Evolutionary conservation across 1,140 invertebrate species (phyloP).

Genomic region (Lithobius niger): DNA sequence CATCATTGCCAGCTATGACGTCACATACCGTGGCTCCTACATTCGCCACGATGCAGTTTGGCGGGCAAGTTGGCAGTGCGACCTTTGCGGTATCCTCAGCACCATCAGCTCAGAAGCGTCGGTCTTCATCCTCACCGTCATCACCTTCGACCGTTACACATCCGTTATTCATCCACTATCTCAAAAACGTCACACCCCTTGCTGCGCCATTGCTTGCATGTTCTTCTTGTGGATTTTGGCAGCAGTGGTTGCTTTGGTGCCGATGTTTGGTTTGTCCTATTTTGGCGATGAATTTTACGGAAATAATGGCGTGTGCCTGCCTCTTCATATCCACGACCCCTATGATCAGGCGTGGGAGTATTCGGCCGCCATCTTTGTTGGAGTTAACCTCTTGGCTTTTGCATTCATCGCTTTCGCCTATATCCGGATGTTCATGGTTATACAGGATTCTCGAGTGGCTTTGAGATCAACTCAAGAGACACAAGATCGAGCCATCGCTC

Average conservation of each 20-base stretch:
- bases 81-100: constrained; percentile 6
- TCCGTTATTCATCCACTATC: constrained; percentile 29
- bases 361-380: constrained; percentile 22
- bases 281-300: constrained; percentile 26
- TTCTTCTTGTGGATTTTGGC: constrained; percentile 22
- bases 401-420: constrained; percentile 32
- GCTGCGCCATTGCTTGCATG: constrained; percentile 24
- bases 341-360: constrained; percentile 24
- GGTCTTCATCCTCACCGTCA: constrained; percentile 33
- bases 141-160: constrained; percentile 36
- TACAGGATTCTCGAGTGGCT: constrained; percentile 38
- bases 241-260: constrained; percentile 23
- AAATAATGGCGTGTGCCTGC: constrained; percentile 24
- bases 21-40: constrained; percentile 29
- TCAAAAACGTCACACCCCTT: constrained; percentile 19
- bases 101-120: constrained; percentile 29
- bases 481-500: constrained; percentile 40
- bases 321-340: constrained; percentile 25
- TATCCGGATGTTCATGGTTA: constrained; percentile 41
- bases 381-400: constrained; percentile 28
- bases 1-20: constrained; percentile 30
- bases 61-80: constrained; percentile 20
- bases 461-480: constrained; percentile 39
- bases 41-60: constrained; percentile 27
- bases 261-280: constrained; percentile 23